Conservation (phyloP, 1,140 invertebrate species). For the Andrena cerasifolii region DNA sequence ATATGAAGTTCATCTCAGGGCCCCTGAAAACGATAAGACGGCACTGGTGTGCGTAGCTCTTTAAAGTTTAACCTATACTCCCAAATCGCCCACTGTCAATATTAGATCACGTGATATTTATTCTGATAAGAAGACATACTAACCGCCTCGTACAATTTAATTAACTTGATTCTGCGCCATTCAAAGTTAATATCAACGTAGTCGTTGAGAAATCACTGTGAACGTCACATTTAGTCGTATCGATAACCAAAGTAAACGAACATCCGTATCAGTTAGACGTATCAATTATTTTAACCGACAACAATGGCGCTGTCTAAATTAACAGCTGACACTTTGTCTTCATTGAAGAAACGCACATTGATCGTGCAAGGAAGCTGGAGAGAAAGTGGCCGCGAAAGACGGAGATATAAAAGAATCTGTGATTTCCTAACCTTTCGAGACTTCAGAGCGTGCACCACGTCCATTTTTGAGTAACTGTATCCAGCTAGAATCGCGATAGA, state of each 20-base stretch:
- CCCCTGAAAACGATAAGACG: too few relatives aligned
- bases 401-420: neutral
- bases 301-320: neutral
- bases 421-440: slow-evolving; percentile 65
- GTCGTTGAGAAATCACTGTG: neutral
- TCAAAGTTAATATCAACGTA: neutral
- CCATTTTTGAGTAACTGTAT: slow-evolving; percentile 55
- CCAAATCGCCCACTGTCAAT: neutral
- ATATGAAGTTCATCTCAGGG: too few relatives aligned
- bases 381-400: neutral
- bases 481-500: slow-evolving; percentile 59
- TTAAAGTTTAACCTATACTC: slow-evolving; percentile 11
- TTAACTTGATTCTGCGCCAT: neutral
- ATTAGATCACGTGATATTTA: neutral
- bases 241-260: neutral
- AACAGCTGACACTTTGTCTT: neutral
- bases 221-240: too few relatives aligned
- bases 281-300: neutral
- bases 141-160: neutral
- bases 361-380: too few relatives aligned
- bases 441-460: slow-evolving; percentile 67
- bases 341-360: too few relatives aligned
- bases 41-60: too few relatives aligned
- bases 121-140: neutral
- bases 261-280: too few relatives aligned